Base-by-base conservation (phyloP, 1,140 invertebrate genomes). In the Scaptomyza graminum region DNA sequence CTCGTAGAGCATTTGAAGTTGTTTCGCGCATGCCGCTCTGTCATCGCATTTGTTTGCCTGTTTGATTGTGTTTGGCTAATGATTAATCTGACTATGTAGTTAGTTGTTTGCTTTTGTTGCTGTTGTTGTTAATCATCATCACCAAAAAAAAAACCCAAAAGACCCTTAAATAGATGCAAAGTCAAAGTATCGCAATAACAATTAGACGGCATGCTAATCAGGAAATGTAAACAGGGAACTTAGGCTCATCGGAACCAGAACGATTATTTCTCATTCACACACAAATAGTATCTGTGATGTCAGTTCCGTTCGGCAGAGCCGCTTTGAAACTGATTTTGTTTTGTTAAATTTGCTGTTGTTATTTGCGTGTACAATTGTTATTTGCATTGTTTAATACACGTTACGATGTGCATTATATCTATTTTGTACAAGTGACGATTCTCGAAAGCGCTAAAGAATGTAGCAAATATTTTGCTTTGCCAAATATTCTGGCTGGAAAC, bases 121-220 rank as follows among this genome's bases (percentile, higher is more conserved):
- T 15, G 11, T 62, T 68, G 76, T 68, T 64, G 62, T 85, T 77
- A 75, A 79, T 88, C 78, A 87, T 75, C 78, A 8, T 70, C 81
- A 76, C 76, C 80, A 75, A 54, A 56, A 55, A 79, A 72, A 74
- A 63, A 50, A n/a, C 37, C 54, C 18, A 22, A 22, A 49, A 69
- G 78, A 78, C 82, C 82, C 82, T 85, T 85, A 87, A 75, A 84
- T 84, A 84, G 80, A 67, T 73, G 46, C 76, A 74, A 34, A 34
- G 68, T 81, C 73, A 76, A 64, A 65, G 69, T 74, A 59, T 65
- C 66, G 57, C 49, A 52, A 44, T 54, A 68, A 54, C 80, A 79
- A 79, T 84, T 83, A 84, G 80, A 83, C 39, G 44, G 67, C 50
- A 70, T 63, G 77, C 78, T 74, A 85, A 85, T 88, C 76, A 85